Conservation (phyloP, 92 coral and sea anemone genomes). For the Parazoanthus darwini region DNA sequence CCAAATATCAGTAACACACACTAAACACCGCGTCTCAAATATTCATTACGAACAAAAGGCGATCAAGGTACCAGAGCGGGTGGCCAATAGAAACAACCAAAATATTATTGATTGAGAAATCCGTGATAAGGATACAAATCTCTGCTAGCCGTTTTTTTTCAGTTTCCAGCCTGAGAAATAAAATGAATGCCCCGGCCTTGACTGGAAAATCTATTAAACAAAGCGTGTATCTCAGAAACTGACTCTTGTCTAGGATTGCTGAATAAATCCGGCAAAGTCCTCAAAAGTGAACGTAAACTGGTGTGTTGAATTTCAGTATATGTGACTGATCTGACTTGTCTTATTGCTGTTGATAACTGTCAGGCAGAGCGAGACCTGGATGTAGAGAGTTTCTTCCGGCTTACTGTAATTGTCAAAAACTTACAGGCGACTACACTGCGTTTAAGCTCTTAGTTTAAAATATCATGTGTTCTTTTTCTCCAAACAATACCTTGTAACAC, state of each 20-base stretch:
- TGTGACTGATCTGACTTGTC: not conserved
- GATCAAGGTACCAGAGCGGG: slow-evolving; percentile 35
- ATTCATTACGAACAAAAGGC: slow-evolving; percentile 32
- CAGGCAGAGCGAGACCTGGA: not conserved
- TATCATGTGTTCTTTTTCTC: not conserved
- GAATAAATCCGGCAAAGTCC: not conserved
- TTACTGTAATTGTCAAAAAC: not conserved
- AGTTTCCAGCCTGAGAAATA: not conserved
- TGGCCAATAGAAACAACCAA: slow-evolving; percentile 31
- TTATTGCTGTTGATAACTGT: not conserved
- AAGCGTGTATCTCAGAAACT: not conserved
- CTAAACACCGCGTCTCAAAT: slow-evolving; percentile 35
- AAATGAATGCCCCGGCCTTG: not conserved
- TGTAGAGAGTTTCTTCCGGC: not conserved
- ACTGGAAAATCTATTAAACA: not conserved
- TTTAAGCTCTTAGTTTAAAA: not conserved
- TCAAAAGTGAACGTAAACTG: not conserved
- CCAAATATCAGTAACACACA: slow-evolving; percentile 1
- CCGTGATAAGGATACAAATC: not conserved
- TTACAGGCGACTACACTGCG: not conserved
- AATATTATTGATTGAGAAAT: slow-evolving; percentile 2
- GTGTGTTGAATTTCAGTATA: not conserved
- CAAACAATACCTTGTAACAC: slow-evolving; percentile 18
- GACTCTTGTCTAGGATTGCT: not conserved
- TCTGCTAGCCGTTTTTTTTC: not conserved